Conservation (phyloP, 1,140 invertebrate genomes). For the Rhizoglyphus robini region DNA sequence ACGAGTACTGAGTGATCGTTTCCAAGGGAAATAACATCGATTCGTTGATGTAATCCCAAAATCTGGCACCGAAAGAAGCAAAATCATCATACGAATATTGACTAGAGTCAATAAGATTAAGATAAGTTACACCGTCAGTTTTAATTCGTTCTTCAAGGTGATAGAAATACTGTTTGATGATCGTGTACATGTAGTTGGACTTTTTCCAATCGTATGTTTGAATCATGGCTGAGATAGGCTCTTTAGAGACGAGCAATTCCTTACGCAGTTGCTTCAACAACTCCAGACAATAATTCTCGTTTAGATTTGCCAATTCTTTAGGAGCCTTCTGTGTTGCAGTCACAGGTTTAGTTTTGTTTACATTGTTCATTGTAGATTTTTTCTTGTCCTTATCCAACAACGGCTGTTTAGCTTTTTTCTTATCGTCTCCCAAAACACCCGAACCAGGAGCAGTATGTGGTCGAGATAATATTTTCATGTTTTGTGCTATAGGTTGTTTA, state of each 20-base stretch:
- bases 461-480: too few species aligned
- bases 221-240: too few species aligned
- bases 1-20: neutral
- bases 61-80: neutral
- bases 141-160: slow-evolving; percentile 4
- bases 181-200: neutral
- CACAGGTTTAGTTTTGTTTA: neutral
- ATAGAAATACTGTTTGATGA: neutral
- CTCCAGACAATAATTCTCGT: neutral
- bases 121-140: neutral
- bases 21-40: neutral
- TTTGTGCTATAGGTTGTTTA: too few species aligned
- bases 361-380: neutral
- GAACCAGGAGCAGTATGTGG: too few species aligned
- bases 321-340: neutral
- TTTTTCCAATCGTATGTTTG: neutral
- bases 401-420: neutral
- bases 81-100: slow-evolving; percentile 7
- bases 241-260: neutral
- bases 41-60: neutral
- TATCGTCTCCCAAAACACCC: too few species aligned
- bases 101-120: neutral
- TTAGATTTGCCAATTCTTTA: neutral
- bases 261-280: neutral
- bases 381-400: neutral